Evolutionary conservation across 2,797 vertebrate genomes (phyloP).

Genomic region (Lepidocolaptes lacrymiger): DNA sequence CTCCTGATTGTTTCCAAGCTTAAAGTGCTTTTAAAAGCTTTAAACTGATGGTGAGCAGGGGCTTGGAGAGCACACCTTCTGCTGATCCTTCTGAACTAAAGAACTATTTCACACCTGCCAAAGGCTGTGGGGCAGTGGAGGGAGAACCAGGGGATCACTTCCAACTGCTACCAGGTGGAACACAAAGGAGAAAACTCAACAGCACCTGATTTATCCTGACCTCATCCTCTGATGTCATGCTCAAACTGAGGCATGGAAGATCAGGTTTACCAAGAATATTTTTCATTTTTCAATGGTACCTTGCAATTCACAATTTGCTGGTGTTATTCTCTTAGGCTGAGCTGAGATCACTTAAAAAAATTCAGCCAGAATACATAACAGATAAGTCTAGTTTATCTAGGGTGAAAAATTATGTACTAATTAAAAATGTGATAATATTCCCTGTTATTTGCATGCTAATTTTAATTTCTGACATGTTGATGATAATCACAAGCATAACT

Average conservation of each 20-base stretch:
- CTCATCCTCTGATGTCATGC: background rate
- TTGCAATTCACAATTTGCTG: background rate
- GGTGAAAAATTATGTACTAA: constrained; percentile 7
- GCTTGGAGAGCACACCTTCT: background rate
- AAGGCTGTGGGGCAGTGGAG: background rate
- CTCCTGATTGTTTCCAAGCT: background rate
- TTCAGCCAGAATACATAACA: background rate
- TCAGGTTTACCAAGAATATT: background rate
- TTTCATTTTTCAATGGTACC: background rate
- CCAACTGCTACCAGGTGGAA: background rate
- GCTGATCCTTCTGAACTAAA: background rate
- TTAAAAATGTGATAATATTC: constrained; percentile 26
- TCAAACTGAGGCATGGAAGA: background rate
- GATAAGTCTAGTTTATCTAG: background rate
- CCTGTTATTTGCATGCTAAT: constrained; percentile 4
- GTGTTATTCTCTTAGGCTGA: background rate
- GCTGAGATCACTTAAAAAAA: background rate
- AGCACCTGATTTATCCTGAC: background rate
- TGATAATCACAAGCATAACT: constrained; percentile 25
- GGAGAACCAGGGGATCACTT: background rate
- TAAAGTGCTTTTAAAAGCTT: background rate
- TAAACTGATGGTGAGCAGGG: background rate
- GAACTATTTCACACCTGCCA: background rate
- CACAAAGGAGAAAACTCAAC: background rate
- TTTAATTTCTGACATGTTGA: constrained; percentile 29